A percentile compares a stretch with the other conserved stretches of the same genome.
Evolutionary conservation across 2,888 invertebrate genomes (phyloP).

Genomic region (Clanis bilineata): DNA sequence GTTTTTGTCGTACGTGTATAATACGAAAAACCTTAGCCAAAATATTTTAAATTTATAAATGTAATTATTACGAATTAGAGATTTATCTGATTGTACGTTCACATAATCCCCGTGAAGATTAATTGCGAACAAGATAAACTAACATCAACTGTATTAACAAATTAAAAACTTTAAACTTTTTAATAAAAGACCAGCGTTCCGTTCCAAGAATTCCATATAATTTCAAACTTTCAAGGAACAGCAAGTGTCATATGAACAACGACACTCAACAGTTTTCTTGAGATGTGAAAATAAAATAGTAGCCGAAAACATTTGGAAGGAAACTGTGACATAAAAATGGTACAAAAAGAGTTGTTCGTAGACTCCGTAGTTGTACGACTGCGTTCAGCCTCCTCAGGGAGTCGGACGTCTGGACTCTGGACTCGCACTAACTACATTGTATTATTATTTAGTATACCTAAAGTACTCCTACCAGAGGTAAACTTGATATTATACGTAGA

Average conservation of each 20-base stretch:
- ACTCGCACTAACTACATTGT: constrained; percentile 24
- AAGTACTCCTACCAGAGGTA: background rate
- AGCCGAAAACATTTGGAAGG: constrained; percentile 39
- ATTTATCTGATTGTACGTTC: no score
- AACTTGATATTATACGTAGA: background rate
- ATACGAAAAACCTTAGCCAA: background rate
- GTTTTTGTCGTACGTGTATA: background rate
- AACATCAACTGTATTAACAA: background rate
- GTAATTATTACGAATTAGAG: background rate
- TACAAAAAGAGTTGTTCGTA: constrained; percentile 41
- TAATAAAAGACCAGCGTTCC: background rate
- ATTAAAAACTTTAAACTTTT: background rate
- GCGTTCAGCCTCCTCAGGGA: constrained; percentile 47
- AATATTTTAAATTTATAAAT: background rate
- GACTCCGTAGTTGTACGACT: constrained; percentile 49
- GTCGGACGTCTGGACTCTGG: constrained; percentile 43
- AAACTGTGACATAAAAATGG: constrained; percentile 58
- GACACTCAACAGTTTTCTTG: constrained; percentile 19
- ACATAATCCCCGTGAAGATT: background rate
- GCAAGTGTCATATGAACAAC: background rate
- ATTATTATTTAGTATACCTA: constrained; percentile 8
- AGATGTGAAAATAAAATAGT: constrained; percentile 41
- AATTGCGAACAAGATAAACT: background rate
- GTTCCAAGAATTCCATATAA: background rate
- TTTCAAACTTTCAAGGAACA: background rate